phyloP scores from a whole-genome alignment of 2,888 invertebrate genomes.

The Azorinus chamasolen region DNA sequence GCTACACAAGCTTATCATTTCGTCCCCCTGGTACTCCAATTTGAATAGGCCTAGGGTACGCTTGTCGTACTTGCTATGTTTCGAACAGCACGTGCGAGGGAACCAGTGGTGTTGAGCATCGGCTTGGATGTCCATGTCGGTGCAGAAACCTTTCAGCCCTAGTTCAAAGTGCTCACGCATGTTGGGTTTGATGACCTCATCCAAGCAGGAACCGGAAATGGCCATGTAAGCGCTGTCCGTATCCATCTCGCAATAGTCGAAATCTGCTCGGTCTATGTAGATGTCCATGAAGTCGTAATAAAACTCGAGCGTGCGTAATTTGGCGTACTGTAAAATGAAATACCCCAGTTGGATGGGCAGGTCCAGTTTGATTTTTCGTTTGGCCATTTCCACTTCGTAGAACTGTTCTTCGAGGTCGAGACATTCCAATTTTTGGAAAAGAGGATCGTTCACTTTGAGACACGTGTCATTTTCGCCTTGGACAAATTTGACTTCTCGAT shows the following conservation, averaged over 20 bases:
- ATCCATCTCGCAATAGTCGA: no score
- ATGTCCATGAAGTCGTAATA: slow-evolving; percentile 60
- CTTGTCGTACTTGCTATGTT: slow-evolving; percentile 48
- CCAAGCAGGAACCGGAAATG: no score
- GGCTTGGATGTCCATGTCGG: slow-evolving; percentile 28
- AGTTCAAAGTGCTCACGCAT: slow-evolving; percentile 17
- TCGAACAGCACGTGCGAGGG: slow-evolving; percentile 48
- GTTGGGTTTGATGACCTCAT: slow-evolving; percentile 10
- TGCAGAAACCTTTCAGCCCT: slow-evolving; percentile 34
- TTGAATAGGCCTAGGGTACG: slow-evolving; percentile 52
- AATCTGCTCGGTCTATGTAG: slow-evolving; percentile 39
- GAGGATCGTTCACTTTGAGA: slow-evolving; percentile 35
- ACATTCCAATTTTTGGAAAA: slow-evolving; percentile 38
- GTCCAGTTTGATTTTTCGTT: slow-evolving; percentile 37
- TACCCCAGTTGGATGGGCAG: slow-evolving; percentile 62
- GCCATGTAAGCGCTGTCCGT: no score
- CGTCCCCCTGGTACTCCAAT: slow-evolving; percentile 53
- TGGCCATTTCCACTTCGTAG: slow-evolving; percentile 45
- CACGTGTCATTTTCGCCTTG: slow-evolving; percentile 24
- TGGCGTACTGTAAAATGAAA: slow-evolving; percentile 66
- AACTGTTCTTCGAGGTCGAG: slow-evolving; percentile 40
- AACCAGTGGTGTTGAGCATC: slow-evolving; percentile 49
- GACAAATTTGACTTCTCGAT: no score
- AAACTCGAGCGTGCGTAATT: slow-evolving; percentile 61
- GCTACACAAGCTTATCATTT: slow-evolving; percentile 52